Evolutionary conservation across 53 echinoderm and acorn worm genomes (phyloP).

Genomic region (Arbacia lixula): DNA sequence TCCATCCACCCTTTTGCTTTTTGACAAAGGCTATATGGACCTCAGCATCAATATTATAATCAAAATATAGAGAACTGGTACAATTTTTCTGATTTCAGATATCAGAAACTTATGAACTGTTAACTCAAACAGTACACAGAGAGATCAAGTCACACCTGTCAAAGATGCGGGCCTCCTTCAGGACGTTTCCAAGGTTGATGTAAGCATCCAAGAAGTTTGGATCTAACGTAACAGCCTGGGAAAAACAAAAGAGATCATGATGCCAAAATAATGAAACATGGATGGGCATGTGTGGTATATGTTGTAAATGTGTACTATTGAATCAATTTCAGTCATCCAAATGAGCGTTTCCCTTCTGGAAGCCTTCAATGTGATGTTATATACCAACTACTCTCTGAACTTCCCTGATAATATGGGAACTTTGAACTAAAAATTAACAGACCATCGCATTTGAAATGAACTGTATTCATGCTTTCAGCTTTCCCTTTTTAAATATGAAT

Average conservation of each 20-base stretch:
- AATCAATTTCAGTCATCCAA: no score
- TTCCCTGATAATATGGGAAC: no score
- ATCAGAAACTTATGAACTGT: no score
- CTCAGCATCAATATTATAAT: neutral
- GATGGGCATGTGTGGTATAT: no score
- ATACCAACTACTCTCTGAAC: no score
- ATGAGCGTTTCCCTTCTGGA: no score
- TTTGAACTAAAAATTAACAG: neutral
- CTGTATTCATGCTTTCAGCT: neutral
- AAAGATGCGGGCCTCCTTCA: slow-evolving; percentile 97
- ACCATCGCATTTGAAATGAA: neutral
- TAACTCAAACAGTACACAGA: neutral
- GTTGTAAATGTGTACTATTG: neutral
- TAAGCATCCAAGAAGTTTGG: slow-evolving; percentile 99
- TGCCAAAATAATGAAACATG: no score
- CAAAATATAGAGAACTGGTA: no score
- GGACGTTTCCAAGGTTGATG: slow-evolving; percentile 98
- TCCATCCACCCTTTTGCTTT: no score
- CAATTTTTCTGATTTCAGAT: no score
- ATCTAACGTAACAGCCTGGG: slow-evolving; percentile 92
- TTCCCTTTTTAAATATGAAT: neutral
- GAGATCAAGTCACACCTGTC: slow-evolving; percentile 86
- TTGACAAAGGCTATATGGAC: neutral
- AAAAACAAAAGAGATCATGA: no score
- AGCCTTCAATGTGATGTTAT: no score